Conservation (phyloP, 2,888 invertebrate genomes). For the Cartodere bifasciata region DNA sequence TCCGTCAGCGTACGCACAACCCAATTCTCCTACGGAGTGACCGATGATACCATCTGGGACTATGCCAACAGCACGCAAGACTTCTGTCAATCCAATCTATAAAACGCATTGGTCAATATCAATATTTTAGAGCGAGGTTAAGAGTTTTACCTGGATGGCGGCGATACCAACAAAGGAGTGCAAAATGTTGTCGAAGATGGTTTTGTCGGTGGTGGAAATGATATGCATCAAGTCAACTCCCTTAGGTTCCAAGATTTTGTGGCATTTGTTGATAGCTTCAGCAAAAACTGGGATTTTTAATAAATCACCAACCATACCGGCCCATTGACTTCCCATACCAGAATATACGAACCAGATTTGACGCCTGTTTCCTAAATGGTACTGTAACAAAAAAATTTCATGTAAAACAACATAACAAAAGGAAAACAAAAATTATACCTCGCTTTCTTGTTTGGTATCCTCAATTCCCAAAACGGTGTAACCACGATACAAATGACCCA, state of each 20-base stretch:
- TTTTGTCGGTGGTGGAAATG: conserved; percentile 41
- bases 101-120: conserved; percentile 5
- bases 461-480: conserved; percentile 37
- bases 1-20: conserved; percentile 91
- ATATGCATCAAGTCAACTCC: conserved; percentile 51
- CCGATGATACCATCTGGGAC: conserved; percentile 64
- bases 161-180: conserved; percentile 64
- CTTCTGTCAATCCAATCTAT: conserved; percentile 39
- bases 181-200: conserved; percentile 50
- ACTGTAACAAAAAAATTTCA: conserved; percentile 20
- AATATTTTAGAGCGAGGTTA: conserved; percentile 1
- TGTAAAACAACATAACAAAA: neutral
- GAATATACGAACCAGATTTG: conserved; percentile 59
- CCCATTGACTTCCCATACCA: conserved; percentile 68
- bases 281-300: conserved; percentile 55
- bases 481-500: conserved; percentile 51
- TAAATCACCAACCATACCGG: conserved; percentile 52
- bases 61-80: conserved; percentile 46
- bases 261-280: conserved; percentile 46
- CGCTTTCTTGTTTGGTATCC: conserved; percentile 26
- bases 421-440: conserved; percentile 18
- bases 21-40: conserved; percentile 89
- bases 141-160: conserved; percentile 43
- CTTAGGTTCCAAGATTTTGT: conserved; percentile 42
- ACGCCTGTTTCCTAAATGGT: conserved; percentile 30